Conservation (phyloP, 2,797 vertebrate genomes). For the Uromys caudimaculatus region DNA sequence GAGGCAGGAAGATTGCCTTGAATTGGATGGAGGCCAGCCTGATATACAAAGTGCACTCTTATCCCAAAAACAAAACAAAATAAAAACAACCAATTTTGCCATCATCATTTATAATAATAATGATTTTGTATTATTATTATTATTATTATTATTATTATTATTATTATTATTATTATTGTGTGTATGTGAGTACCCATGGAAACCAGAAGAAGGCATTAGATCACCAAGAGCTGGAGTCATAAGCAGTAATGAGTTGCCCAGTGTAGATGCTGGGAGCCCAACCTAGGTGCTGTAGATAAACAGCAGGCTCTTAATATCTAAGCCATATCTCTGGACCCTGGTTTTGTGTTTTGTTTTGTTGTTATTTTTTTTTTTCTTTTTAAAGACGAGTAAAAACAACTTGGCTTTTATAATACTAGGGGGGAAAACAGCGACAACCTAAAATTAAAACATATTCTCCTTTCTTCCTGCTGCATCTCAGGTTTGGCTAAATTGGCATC, state of each 20-base stretch:
- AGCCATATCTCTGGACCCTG: background rate
- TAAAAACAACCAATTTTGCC: background rate
- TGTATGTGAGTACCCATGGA: background rate
- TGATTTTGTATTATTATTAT: too few relatives aligned
- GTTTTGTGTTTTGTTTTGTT: background rate
- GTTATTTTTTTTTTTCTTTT: background rate
- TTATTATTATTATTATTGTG: too few relatives aligned
- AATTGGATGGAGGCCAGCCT: background rate
- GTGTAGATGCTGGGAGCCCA: background rate
- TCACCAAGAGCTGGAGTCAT: background rate
- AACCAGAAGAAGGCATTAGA: background rate
- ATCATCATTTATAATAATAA: too few relatives aligned
- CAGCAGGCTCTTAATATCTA: background rate
- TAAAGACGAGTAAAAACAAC: background rate
- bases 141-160: too few relatives aligned
- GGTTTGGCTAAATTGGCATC: background rate
- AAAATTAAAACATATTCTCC: background rate
- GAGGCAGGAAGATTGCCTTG: background rate
- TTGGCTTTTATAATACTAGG: background rate
- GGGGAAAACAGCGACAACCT: background rate
- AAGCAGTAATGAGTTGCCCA: background rate
- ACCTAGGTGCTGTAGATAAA: background rate
- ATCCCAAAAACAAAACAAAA: background rate
- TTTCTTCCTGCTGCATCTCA: background rate
- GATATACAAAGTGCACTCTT: background rate